These are phyloP conservation scores for Amyelois transitella DNA, from an alignment of 1,140 invertebrate genomes.

Conservation along the genomic window DNA sequence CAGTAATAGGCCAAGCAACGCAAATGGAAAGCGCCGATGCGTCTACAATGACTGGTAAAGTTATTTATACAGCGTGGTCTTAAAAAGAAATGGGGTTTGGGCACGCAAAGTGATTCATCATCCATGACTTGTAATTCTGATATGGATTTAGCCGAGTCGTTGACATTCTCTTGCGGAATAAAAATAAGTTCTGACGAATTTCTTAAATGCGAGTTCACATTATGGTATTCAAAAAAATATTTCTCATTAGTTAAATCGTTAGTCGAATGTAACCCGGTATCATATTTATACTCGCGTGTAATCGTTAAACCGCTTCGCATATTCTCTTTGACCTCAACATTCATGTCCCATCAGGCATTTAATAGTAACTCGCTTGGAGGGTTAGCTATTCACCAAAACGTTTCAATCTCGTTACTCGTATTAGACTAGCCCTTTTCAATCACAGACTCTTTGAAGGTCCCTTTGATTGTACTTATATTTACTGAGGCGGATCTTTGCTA, in stretches of 20 bases:
- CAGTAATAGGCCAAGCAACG: slow-evolving; percentile 17
- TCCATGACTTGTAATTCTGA: slow-evolving; percentile 44
- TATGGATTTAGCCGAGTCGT: slow-evolving; percentile 55
- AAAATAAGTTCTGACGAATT: slow-evolving; percentile 28
- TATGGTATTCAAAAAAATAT: not conserved
- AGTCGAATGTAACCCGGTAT: no score
- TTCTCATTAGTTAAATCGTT: not conserved
- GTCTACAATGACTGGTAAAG: slow-evolving; percentile 41
- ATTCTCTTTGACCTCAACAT: not conserved
- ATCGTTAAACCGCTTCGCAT: not conserved
- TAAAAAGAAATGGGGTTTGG: slow-evolving; percentile 43
- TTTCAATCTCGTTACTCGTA: slow-evolving; percentile 54
- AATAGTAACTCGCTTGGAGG: slow-evolving; percentile 28
- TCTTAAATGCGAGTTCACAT: no score
- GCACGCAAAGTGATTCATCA: slow-evolving; percentile 62
- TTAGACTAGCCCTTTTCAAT: slow-evolving; percentile 57
- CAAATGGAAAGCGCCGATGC: slow-evolving; percentile 27
- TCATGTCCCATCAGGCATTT: not conserved
- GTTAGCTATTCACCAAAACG: slow-evolving; percentile 55
- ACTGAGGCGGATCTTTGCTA: not conserved
- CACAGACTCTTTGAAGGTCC: slow-evolving; percentile 34
- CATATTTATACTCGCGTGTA: no score
- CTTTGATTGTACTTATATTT: not conserved
- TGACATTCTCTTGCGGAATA: slow-evolving; percentile 43
- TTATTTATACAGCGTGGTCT: slow-evolving; percentile 38